phyloP scores from a whole-genome alignment of 1,140 invertebrate species.

The Littorina saxatilis region DNA sequence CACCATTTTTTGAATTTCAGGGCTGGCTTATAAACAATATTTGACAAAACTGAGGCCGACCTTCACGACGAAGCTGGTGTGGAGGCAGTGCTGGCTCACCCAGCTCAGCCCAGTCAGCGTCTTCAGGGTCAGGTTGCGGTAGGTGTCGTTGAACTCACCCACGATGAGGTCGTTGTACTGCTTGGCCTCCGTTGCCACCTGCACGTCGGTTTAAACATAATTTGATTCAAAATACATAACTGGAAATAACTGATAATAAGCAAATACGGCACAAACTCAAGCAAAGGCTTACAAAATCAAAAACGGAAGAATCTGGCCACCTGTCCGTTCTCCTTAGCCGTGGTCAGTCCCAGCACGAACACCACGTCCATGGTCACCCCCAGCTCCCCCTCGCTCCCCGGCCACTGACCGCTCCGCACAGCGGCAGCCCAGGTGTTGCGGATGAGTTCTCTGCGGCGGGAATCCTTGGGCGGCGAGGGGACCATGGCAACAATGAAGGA shows the following conservation, averaged over 20 bases:
- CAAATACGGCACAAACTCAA: too few relatives aligned
- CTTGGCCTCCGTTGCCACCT: constrained; percentile 80
- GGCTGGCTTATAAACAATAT: too few relatives aligned
- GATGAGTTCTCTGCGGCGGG: neutral
- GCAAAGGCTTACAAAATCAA: too few relatives aligned
- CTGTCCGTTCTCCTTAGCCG: too few relatives aligned
- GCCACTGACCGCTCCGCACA: neutral
- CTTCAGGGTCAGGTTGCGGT: constrained; percentile 91
- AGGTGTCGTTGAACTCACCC: constrained; percentile 86
- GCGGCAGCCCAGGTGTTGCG: constrained; percentile 10
- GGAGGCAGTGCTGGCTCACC: constrained; percentile 81
- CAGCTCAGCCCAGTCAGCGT: constrained; percentile 89
- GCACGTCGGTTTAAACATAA: too few relatives aligned
- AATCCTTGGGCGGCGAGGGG: neutral
- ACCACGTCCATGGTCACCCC: neutral
- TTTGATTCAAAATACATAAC: too few relatives aligned
- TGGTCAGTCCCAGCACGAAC: constrained; percentile 22
- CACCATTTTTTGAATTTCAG: too few relatives aligned
- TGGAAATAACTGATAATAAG: too few relatives aligned
- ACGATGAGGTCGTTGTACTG: constrained; percentile 84
- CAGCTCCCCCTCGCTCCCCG: neutral
- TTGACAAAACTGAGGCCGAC: too few relatives aligned
- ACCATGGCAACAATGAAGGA: constrained; percentile 7
- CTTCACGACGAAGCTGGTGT: constrained; percentile 78
- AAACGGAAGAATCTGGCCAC: too few relatives aligned